Evolutionary conservation across 2,888 invertebrate species (phyloP), one percentile per base, ranked within the genome.

Genomic region (Microplitis manilae): DNA sequence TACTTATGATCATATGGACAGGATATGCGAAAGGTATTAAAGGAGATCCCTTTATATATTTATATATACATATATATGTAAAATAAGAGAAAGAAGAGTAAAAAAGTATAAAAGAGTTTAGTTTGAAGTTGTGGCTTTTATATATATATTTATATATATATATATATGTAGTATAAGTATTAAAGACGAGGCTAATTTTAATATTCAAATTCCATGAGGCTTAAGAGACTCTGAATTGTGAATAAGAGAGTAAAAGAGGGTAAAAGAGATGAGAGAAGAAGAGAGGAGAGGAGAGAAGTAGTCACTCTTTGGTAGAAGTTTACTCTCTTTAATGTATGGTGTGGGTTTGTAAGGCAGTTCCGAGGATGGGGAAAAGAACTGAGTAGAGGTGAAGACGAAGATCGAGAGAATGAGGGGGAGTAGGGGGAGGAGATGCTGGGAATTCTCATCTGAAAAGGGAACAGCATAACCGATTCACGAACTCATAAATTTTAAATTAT

Each of bases 401-500:
- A 30, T 30, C 30, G 30, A 30, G 30, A 30, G 30, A 30, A 30
- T 30, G 69, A 68, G 75, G 79, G 40, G 65, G 78, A 76, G 77
- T 30, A 13, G 50, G 13, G 50, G 13, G 50, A 50, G 50, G 50
- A 30, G 50, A 50, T 50, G 50, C 50, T 50, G 50, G 50, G 50
- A 50, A 50, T 50, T 50, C 8, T 50, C 50, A 30, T 50, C 9
- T 74, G 64, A 77, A 78, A 50, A 72, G 68, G 67, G 50, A 68
- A 59, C 68, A 59, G 85, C 85, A 85, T 86, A 86, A 87, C 84
- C 85, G 87, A 87, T 87, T 86, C 86, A 83, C 85, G 87, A 88
- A 86, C 87, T 88, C 87, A 88, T 87, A 89, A 89, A 89, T 89
- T 89, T 89, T 87, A 88, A 89, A 89, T 89, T 88, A 88, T 86